Evolutionary conservation across 2,888 invertebrate genomes (phyloP).

Genomic region (Drepana falcataria): DNA sequence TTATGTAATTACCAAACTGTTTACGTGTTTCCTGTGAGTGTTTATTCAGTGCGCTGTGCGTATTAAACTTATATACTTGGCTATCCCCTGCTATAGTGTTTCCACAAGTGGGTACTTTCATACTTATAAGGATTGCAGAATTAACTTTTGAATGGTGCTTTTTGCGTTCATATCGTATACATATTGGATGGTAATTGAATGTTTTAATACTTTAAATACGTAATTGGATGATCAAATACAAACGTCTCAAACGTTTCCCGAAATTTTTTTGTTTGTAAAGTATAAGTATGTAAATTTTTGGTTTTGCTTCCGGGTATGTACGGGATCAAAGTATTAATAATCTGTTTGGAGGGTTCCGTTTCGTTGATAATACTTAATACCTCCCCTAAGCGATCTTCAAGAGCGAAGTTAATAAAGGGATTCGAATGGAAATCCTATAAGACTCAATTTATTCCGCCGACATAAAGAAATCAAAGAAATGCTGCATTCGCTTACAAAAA

Average conservation of each 20-base stretch:
- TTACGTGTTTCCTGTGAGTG: constrained; percentile 2
- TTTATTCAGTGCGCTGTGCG: background rate
- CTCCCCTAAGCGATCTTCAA: background rate
- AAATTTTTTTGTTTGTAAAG: background rate
- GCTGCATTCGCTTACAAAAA: too few species aligned
- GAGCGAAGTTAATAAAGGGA: background rate
- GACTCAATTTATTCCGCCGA: background rate
- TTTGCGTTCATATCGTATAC: background rate
- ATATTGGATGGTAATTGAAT: background rate
- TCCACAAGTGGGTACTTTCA: background rate
- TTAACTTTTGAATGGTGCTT: background rate
- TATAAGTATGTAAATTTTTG: background rate
- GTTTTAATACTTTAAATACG: background rate
- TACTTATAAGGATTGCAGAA: background rate
- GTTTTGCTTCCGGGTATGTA: background rate
- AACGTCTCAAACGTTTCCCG: background rate
- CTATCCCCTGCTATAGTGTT: background rate
- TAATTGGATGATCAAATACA: background rate
- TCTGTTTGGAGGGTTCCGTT: background rate
- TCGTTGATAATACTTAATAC: background rate
- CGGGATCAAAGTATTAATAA: background rate
- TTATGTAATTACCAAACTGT: constrained; percentile 22
- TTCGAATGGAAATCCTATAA: background rate
- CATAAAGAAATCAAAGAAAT: too few species aligned
- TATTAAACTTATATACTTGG: background rate